These are phyloP conservation scores for silkworm (Bombyx mori) DNA, from an alignment of 1,140 invertebrate genomes.

Conservation along the genomic window ASM3026992v2 NC_085112.1:15346001-15346500, in stretches of 20 bases:
- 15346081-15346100: slow-evolving; percentile 28
- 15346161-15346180: slow-evolving; percentile 50
- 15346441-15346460: slow-evolving; percentile 39
- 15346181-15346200: slow-evolving; percentile 3
- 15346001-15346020: slow-evolving; percentile 31
- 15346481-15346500: slow-evolving; percentile 54
- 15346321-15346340: slow-evolving; percentile 17
- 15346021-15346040: slow-evolving; percentile 46
- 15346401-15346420: slow-evolving; percentile 37
- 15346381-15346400: slow-evolving; percentile 63
- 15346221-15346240: slow-evolving; percentile 60
- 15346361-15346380: slow-evolving; percentile 39
- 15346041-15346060: slow-evolving; percentile 61
- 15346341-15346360: slow-evolving; percentile 14
- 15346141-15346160: slow-evolving; percentile 51
- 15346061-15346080: slow-evolving; percentile 28
- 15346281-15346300: not conserved
- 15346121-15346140: slow-evolving; percentile 57
- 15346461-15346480: slow-evolving; percentile 48
- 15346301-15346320: slow-evolving; percentile 1
- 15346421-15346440: slow-evolving; percentile 47
- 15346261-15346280: slow-evolving; percentile 25
- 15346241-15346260: slow-evolving; percentile 40
- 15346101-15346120: slow-evolving; percentile 39
- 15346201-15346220: slow-evolving; percentile 59